Evolutionary conservation across 2,797 vertebrate species (phyloP), one percentile per base, ranked within the genome.

Genomic region (Myotis vivesi): DNA sequence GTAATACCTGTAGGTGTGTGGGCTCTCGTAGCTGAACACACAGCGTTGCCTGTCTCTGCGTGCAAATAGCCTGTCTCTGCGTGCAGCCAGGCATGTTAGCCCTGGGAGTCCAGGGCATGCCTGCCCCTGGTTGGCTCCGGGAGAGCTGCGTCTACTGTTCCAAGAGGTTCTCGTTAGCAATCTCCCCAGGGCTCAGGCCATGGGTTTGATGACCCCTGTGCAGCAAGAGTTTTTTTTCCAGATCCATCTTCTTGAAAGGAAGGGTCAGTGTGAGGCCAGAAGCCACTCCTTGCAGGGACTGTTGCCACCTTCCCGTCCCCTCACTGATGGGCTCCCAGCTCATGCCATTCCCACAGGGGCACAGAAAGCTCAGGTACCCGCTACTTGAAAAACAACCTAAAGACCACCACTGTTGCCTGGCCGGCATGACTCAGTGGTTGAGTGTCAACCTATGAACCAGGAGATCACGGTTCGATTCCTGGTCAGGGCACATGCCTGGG

Each of bases 121-220:
- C 55, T 0, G 0, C 1, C 15, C 36, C 2, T 23, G 28, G 22
- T 46, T 16, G 16, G 10, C 10, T 62, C 44, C 2, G 1, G 53
- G 38, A 77, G 28, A 90, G 13, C 25, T 8, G 0, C 9, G 44
- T 62, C 73, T 66, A 8, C 55, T 4, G 0, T n/a, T 49, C 4
- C 33, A 59, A 6, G 5, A n/a, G 51, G 8, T 77, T 91, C 80
- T 72, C 30, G 23, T 66, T 28, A 36, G 11, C 46, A 4, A 20
- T 46, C 69, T 51, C 59, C 75, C 33, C 25, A 75, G 64, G 76
- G 16, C 19, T 86, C 36, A 17, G 66, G 73, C 68, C 89, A 22
- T 30, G 20, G 46, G 22, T 66, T 25, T 66, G 22, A 66, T 2
- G 2, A 41, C 11, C 13, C 73, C 59, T 64, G 0, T 25, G 55